Evolutionary conservation across 2,113 vertebrate species (phyloP), one percentile per base, ranked within the genome.

Genomic region (Pithys albifrons): DNA sequence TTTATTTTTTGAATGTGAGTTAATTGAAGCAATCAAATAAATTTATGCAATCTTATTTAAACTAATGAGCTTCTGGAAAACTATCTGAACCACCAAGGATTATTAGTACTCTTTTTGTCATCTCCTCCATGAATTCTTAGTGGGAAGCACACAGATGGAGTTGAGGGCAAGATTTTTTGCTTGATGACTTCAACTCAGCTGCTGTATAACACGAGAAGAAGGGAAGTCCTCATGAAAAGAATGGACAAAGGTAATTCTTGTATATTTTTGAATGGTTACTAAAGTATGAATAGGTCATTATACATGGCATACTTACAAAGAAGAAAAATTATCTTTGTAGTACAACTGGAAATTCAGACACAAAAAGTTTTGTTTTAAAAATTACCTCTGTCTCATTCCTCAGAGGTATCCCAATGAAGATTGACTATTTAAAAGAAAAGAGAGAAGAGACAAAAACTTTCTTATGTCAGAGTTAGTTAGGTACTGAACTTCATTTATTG

Each of bases 41-140:
- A 45, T 71, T 18, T 58, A 75, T 51, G 23, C 7, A 52, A 28
- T 16, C 22, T 54, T 76, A 24, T 71, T 54, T 71, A 85, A 85
- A 52, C 29, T 70, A 76, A 48, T 33, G 18, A 28, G 11, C 37
- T 70, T 6, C 17, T 65, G n/a, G 23, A 46, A 75, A 76, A 59
- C 5, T 64, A 23, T 65, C 65, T 64, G 22, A 8, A 81, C 9
- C 19, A n/a, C 9, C 7, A 29, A 71, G 5, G 16, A 33, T 52
- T 82, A 64, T 11, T 39, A 7, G 13, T 45, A 9, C 19, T 28
- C 25, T 28, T 62, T 39, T 49, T 49, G 41, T 41, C 28, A 8
- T n/a, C 3, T 8, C 9, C 1, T 1, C 5, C 25, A 3, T 2
- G 4, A 7, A 29, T 65, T 66, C 31, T 76, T 39, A 37, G 14